Base-by-base conservation (phyloP, 2,888 invertebrate genomes). In the Diarsia dahlii region DNA sequence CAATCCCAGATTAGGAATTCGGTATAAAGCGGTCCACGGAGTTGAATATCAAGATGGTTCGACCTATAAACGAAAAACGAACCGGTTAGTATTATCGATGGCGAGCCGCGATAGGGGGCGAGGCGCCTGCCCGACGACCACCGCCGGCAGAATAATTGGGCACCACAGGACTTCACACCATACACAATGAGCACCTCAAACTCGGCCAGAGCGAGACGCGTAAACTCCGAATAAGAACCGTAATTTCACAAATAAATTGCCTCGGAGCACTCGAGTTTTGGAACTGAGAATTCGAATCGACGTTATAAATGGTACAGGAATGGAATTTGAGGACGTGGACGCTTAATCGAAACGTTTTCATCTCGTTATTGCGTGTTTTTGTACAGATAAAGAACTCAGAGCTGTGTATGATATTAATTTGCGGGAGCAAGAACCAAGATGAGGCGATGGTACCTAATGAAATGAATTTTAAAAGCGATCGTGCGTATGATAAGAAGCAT, bases 151-250 rank as follows among this genome's bases (percentile, higher is more conserved):
- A 94, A 94, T 96, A 96, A 96, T 96, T 96, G 96, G 95, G 92
- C 96, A 93, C 96, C 94, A 91, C 96, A 92, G 96, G 96, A 96
- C 95, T 96, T 96, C 96, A 96, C 96, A 96, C 96, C 94, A 94
- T 91, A 88, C 85, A 88, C 89, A 90, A 90, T 90, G 88, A 89
- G 87, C 90, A 88, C 88, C 89, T 87, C 86, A 77, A 66, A 56
- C 76, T 58, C 76, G 80, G 81, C 71, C 71, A 69, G 83, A 90
- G 73, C 79, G 89, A 88, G 89, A 90, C 81, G 80, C 85, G 84
- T 80, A 82, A 88, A 84, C 83, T 81, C 71, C 81, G 76, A 84
- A 84, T 81, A 87, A 91, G 81, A 88, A 90, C 86, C 85, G 87
- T 89, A 89, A 88, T 86, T 89, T 89, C 83, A 90, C 90, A 88